Evolutionary conservation across 2,888 invertebrate species (phyloP), one percentile per base, ranked within the genome.

Genomic region (Yponomeuta sedellus): DNA sequence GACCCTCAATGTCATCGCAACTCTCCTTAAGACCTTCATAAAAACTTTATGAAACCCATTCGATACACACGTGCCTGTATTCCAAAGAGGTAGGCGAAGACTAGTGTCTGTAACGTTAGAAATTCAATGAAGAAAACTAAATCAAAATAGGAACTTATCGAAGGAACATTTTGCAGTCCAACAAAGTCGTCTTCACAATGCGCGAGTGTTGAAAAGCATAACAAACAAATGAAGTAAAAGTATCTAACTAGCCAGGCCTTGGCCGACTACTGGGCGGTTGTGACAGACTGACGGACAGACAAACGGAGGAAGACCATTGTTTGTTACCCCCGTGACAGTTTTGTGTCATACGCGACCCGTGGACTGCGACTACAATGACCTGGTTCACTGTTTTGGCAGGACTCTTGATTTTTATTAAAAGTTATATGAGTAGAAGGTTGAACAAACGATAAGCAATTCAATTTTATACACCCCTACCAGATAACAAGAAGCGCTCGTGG

Each of bases 261-360:
- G 59, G 12, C 59, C 59, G 66, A 74, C 76, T 69, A 75, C 68
- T 72, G 64, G 67, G 67, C 34, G 68, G 66, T 69, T 71, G 73
- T 73, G 73, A 75, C 76, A 72, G 70, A 64, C 19, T 19, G 64
- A 70, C 70, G 39, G 67, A 77, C 44, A 52, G 44, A 52, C 77
- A 77, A 77, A 75, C 72, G 71, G 67, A 75, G 77, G 77, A 77
- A 75, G 67, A 67, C 67, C 67, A 68, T 69, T 73, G 71, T 71
- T 67, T 58, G 58, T 62, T 66, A 63, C 63, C 39, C 57, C 34
- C 39, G 61, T 61, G 28, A 16, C 39, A 61, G 25, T 25, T 61
- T 61, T 34, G 59, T 25, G 59, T 20, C 59, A 20, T 25, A 25
- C 16, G 3, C 44, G 2, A 16, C 12, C 44, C 44, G 44, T 1